These are phyloP conservation scores for Coptodon bakossiorum DNA, from an alignment of 2,113 vertebrate species.

Conservation along the genomic window DNA sequence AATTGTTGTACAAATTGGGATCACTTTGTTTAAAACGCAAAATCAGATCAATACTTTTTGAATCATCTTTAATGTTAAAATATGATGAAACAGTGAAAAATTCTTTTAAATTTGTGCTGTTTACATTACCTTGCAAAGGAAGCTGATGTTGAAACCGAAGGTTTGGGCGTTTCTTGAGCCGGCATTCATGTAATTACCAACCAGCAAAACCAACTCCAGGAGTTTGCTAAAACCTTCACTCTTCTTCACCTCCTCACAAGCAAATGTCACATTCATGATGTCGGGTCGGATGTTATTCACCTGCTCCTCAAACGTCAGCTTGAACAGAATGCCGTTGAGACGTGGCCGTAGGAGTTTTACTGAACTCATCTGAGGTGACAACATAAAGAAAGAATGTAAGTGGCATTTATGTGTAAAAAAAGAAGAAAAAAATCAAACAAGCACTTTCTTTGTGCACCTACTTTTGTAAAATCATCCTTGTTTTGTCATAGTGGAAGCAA, in stretches of 20 bases:
- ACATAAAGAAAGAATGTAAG: not conserved
- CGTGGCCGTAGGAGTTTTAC: constrained; percentile 88
- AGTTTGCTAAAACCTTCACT: constrained; percentile 86
- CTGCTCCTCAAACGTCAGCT: constrained; percentile 92
- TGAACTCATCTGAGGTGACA: constrained; percentile 84
- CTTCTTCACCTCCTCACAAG: constrained; percentile 95
- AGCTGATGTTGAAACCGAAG: constrained; percentile 91
- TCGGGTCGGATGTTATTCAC: constrained; percentile 94
- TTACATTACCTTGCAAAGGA: constrained; percentile 89
- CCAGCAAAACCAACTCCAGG: constrained; percentile 85
- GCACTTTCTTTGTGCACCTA: not conserved
- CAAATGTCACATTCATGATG: constrained; percentile 92
- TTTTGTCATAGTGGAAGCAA: not conserved
- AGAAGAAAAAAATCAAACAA: not conserved
- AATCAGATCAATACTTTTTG: not conserved
- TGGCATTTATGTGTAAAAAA: not conserved
- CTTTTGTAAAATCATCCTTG: not conserved
- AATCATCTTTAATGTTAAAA: not conserved
- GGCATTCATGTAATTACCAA: constrained; percentile 98
- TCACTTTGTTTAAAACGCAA: not conserved
- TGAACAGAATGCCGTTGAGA: constrained; percentile 91
- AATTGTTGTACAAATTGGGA: not conserved
- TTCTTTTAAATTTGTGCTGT: not conserved
- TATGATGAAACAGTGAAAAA: not conserved
- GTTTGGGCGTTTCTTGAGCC: constrained; percentile 96